These are phyloP conservation scores for Aphelinus atriplicis DNA, from an alignment of 1,140 invertebrate species.

Conservation along the genomic window DNA sequence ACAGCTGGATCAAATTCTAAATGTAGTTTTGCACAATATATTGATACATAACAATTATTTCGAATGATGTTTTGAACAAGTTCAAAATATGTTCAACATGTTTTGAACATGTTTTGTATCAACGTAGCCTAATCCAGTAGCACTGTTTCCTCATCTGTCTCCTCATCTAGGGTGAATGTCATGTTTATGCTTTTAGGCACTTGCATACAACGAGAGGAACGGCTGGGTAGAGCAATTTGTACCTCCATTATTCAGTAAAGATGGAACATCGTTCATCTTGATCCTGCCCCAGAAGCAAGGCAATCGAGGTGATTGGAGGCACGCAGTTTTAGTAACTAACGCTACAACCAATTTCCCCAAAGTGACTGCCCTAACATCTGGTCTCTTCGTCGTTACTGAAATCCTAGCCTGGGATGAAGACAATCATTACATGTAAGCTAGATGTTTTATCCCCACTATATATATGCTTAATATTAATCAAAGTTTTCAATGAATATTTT, in stretches of 20 bases:
- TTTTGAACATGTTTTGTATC: no score
- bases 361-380: constrained; percentile 74
- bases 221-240: constrained; percentile 79
- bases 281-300: constrained; percentile 73
- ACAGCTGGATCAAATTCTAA: no score
- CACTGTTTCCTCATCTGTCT: no score
- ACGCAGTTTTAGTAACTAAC: constrained; percentile 71
- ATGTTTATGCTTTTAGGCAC: constrained; percentile 47
- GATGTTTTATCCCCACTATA: no score
- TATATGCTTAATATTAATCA: no score
- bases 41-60: neutral
- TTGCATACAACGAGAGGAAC: constrained; percentile 60
- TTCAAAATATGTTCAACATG: no score
- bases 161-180: neutral
- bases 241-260: constrained; percentile 69
- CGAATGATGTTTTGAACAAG: no score
- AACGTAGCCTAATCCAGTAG: no score
- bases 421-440: constrained; percentile 73
- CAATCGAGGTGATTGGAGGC: constrained; percentile 72
- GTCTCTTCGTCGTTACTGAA: constrained; percentile 80
- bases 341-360: constrained; percentile 48
- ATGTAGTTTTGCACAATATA: neutral
- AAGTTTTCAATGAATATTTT: no score
- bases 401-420: constrained; percentile 82
- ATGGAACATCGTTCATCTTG: constrained; percentile 68